These are phyloP conservation scores for Opisthocomus hoazin DNA, from an alignment of 2,113 vertebrate species.

Conservation along the genomic window DNA sequence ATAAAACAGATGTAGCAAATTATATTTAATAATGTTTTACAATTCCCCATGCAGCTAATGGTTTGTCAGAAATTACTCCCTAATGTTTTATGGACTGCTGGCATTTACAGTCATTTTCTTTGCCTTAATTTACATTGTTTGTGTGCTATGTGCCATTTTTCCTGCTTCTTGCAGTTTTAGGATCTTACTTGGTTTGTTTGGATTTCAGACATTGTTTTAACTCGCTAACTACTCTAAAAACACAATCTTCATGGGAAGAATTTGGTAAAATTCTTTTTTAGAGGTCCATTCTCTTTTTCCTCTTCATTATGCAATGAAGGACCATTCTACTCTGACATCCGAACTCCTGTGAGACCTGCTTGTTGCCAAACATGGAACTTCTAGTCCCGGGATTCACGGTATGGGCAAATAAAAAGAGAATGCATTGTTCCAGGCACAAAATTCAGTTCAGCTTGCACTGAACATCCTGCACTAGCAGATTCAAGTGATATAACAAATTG, in stretches of 20 bases:
- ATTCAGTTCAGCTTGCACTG: neutral
- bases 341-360: neutral
- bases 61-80: constrained; percentile 67
- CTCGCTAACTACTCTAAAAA: neutral
- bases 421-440: neutral
- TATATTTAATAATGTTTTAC: constrained; percentile 68
- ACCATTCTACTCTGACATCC: neutral
- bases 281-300: neutral
- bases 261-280: neutral
- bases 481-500: neutral
- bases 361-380: neutral
- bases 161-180: constrained; percentile 7
- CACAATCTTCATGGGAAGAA: neutral
- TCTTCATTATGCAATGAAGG: neutral
- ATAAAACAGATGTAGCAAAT: constrained; percentile 66
- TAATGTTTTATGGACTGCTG: constrained; percentile 59
- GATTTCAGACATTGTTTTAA: neutral
- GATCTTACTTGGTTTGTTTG: neutral
- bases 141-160: neutral
- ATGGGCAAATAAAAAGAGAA: neutral
- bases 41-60: constrained; percentile 61
- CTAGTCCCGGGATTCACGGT: neutral
- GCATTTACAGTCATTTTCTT: constrained; percentile 44
- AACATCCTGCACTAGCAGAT: neutral
- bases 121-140: constrained; percentile 40